A percentile compares a stretch with the other conserved stretches of the same genome.
These are phyloP conservation scores for Macrophya alboannulata DNA, from an alignment of 2,888 invertebrate species.

Conservation along the genomic window DNA sequence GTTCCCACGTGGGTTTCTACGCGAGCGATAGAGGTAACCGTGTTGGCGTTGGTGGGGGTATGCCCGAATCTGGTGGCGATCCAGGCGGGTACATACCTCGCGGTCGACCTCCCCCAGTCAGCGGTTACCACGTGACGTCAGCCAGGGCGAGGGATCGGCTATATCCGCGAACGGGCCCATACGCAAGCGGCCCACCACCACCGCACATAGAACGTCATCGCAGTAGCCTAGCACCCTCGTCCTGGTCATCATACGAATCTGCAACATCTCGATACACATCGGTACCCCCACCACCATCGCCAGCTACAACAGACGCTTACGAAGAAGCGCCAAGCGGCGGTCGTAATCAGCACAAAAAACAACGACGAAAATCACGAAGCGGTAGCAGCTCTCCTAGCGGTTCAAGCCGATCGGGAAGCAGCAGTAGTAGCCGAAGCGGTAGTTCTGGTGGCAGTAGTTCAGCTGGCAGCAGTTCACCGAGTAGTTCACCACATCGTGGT, in stretches of 20 bases:
- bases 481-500: slow-evolving; percentile 81
- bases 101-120: slow-evolving; percentile 74
- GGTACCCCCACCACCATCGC: slow-evolving; percentile 76
- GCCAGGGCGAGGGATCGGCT: slow-evolving; percentile 79
- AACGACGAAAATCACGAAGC: slow-evolving; percentile 77
- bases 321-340: slow-evolving; percentile 71
- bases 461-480: slow-evolving; percentile 83
- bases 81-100: slow-evolving; percentile 76
- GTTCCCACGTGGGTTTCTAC: slow-evolving; percentile 79
- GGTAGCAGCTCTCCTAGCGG: slow-evolving; percentile 78
- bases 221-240: slow-evolving; percentile 73
- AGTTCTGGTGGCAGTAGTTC: slow-evolving; percentile 82
- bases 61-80: slow-evolving; percentile 71
- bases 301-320: slow-evolving; percentile 74
- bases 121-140: slow-evolving; percentile 78
- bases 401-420: slow-evolving; percentile 82
- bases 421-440: slow-evolving; percentile 80
- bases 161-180: slow-evolving; percentile 76
- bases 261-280: slow-evolving; percentile 75
- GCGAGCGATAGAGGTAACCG: slow-evolving; percentile 74
- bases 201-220: slow-evolving; percentile 78
- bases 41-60: slow-evolving; percentile 73
- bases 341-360: slow-evolving; percentile 72
- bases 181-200: slow-evolving; percentile 77
- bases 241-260: slow-evolving; percentile 76